Conservation (phyloP, 2,797 vertebrate species). For the Loris lydekkerianus region DNA sequence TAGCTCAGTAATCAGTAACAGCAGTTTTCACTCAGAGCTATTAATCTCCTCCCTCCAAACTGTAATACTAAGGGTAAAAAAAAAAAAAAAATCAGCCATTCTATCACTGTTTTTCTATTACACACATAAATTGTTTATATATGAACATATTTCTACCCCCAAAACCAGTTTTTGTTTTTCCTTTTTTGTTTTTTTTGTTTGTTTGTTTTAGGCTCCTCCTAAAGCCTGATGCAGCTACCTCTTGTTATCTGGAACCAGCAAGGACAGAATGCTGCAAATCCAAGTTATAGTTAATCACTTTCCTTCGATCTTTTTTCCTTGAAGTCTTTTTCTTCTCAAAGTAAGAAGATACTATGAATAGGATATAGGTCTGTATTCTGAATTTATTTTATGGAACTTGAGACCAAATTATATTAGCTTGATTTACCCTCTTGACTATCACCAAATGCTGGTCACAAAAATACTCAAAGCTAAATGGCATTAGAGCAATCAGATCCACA, state of each 20-base stretch:
- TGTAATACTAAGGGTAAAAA: neutral
- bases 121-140: neutral
- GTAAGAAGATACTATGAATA: conserved; percentile 21
- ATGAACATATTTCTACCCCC: neutral
- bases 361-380: neutral
- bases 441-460: conserved; percentile 20
- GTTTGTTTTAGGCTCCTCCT: neutral
- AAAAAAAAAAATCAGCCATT: neutral
- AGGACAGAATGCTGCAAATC: neutral
- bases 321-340: conserved; percentile 46
- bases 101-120: neutral
- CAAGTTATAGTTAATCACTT: conserved; percentile 8
- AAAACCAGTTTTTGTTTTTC: neutral
- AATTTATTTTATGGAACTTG: conserved; percentile 4
- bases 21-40: neutral
- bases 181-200: neutral
- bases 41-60: neutral
- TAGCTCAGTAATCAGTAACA: neutral
- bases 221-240: neutral
- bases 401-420: conserved; percentile 23
- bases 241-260: neutral
- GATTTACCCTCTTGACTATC: neutral
- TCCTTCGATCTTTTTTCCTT: neutral
- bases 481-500: neutral
- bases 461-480: neutral